These are phyloP conservation scores for Pelvicachromis taeniatus DNA, from an alignment of 2,113 vertebrate species.

Conservation along the genomic window DNA sequence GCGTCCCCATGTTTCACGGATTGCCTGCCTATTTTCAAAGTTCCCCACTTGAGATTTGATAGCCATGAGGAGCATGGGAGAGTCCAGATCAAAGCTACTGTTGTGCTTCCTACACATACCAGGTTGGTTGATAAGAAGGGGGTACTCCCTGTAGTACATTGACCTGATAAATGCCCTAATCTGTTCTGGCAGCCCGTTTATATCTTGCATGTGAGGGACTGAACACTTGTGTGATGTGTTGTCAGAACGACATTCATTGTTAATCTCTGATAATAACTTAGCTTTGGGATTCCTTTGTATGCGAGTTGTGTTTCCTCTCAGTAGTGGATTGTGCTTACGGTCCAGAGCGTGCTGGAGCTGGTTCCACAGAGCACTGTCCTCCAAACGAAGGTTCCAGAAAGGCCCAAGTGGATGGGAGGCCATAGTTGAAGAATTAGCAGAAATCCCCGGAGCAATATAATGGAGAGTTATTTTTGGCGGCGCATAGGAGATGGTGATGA, in stretches of 20 bases:
- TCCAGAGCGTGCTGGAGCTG: constrained; percentile 71
- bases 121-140: constrained; percentile 69
- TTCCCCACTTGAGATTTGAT: constrained; percentile 76
- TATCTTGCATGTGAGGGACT: constrained; percentile 25
- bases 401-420: constrained; percentile 62
- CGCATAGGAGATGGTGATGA: constrained; percentile 71
- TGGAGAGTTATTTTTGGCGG: constrained; percentile 63
- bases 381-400: constrained; percentile 75
- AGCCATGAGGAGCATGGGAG: constrained; percentile 71
- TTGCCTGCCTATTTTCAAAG: constrained; percentile 79
- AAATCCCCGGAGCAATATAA: constrained; percentile 69
- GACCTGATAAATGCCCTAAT: constrained; percentile 71
- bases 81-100: neutral
- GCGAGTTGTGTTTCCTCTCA: constrained; percentile 48
- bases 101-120: constrained; percentile 41
- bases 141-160: constrained; percentile 75
- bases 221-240: constrained; percentile 35
- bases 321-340: constrained; percentile 69
- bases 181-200: constrained; percentile 64
- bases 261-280: neutral
- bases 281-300: neutral
- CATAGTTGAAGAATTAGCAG: constrained; percentile 39
- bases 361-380: constrained; percentile 74
- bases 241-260: constrained; percentile 12
- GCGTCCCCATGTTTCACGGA: constrained; percentile 77